A percentile compares a stretch with the other conserved stretches of the same genome.
Conservation (phyloP, 2,113 vertebrate genomes). For the Noctilio leporinus region DNA sequence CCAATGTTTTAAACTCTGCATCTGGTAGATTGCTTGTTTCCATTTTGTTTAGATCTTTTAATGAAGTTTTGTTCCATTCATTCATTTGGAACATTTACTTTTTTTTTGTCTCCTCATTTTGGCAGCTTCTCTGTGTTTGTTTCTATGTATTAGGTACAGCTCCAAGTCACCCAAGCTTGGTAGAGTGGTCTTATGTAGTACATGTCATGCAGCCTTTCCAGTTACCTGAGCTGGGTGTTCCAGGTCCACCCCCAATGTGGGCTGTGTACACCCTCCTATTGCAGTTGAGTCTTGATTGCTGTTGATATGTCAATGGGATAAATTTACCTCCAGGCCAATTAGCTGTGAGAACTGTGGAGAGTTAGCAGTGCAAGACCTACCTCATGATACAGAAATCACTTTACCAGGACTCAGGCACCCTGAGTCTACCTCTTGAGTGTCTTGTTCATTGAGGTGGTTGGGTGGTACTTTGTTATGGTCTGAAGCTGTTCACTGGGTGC, state of each 20-base stretch:
- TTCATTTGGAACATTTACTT: background rate
- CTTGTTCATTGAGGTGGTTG: background rate
- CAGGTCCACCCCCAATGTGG: background rate
- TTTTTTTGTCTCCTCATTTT: background rate
- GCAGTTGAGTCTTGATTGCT: background rate
- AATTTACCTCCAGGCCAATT: too few species aligned
- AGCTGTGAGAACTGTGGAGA: background rate
- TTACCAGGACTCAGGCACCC: background rate
- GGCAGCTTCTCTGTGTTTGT: background rate
- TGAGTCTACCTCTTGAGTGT: background rate
- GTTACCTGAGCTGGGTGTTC: background rate
- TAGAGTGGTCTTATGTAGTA: background rate
- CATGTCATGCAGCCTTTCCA: background rate
- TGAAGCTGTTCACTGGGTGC: background rate
- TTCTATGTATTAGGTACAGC: background rate
- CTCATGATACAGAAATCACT: background rate
- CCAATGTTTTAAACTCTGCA: background rate
- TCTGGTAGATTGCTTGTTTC: background rate
- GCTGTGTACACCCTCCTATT: background rate
- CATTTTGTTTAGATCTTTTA: background rate
- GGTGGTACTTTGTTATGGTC: background rate
- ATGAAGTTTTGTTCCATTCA: background rate
- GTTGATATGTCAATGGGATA: background rate
- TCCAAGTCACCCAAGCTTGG: background rate
- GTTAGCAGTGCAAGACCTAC: background rate